Base-by-base conservation (phyloP, 2,113 vertebrate genomes). In the Lipotes vexillifer region DNA sequence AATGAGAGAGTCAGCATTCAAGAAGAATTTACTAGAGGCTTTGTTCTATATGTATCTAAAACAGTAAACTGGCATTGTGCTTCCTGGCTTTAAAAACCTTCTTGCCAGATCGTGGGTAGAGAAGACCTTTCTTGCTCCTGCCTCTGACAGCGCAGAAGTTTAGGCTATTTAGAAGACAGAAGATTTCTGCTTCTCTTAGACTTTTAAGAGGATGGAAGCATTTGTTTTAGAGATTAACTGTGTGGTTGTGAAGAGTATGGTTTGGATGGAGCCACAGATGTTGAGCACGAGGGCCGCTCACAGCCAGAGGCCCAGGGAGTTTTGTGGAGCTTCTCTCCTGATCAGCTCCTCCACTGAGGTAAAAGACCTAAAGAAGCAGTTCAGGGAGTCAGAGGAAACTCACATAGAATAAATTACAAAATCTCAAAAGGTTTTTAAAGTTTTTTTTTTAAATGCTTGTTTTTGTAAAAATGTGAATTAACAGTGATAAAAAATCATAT, bases 111-210 rank as follows among this genome's bases (percentile, higher is more conserved):
- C 71, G 75, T 71, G 87, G 86, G 78, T 46, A 18, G 78, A 84
- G 36, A 63, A 84, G 59, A 65, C 21, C 14, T 49, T 72, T 44
- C 10, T 55, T 66, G 55, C 59, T 4, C 44, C 55, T 31, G 31
- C 5, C 88, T 96, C 93, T 89, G 63, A 78, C 4, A 91, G 6
- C 78, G 6, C 10, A 91, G 14, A 87, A 44, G 59, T 41, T 95
- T 27, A 75, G 52, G 41, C 93, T 29, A 84, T 75, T 90, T 91
- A 78, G 14, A 92, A 88, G 25, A 82, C 66, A 88, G 7, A 18
- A 33, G 71, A 94, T 29, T 84, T 86, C 69, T 92, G 23, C 92
- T 94, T 95, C 96, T 41, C 14, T 93, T 94, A 93, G 97, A 97
- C 57, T 18, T 90, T 87, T 71, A 57, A 87, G 41, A 68, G n/a